Evolutionary conservation across 2,113 vertebrate genomes (phyloP), one percentile per base, ranked within the genome.

Genomic region (Tringa solitaria): DNA sequence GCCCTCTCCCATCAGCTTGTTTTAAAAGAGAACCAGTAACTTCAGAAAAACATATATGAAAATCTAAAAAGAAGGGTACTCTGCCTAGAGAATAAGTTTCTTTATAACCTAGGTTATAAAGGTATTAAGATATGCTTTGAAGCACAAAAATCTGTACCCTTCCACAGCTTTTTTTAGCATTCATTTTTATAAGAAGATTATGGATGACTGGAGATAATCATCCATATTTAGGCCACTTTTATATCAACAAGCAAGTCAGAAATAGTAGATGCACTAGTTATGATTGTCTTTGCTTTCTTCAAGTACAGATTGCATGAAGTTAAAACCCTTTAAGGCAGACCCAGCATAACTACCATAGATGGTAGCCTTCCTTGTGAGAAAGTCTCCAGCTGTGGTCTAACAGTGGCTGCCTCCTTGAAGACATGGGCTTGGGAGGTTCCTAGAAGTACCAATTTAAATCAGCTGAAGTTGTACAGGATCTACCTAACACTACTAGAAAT

Each of bases 401-500:
- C 30, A 81, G 30, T 23, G 27, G 18, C 48, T 5, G 27, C 9
- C 18, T 43, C 37, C 56, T 48, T 20, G 45, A 23, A 91, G 28
- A 9, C 51, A 83, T 2, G 4, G 63, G 21, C 63, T 39, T 28
- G 35, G 57, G 6, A 61, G 13, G 19, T 22, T 61, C 21, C 35
- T n/a, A 48, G 28, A 43, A 57, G 22, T 14, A 83, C 6, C 0
- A 0, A 17, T 32, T 51, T 17, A 70, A 28, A 72, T 35, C 1
- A 69, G n/a, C 68, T 54, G 32, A 82, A 75, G 11, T 46, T 59
- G 37, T 35, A 73, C 43, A 72, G 37, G 24, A 54, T 27, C 37
- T 59, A 51, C 35, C 18, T 6, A 69, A 56, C 12, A 30, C n/a
- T 39, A 43, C 2, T 3, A 75, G 51, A 74, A 93, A 69, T 0